Conservation (phyloP, 2,888 invertebrate species). For the Augiades crinisus region DNA sequence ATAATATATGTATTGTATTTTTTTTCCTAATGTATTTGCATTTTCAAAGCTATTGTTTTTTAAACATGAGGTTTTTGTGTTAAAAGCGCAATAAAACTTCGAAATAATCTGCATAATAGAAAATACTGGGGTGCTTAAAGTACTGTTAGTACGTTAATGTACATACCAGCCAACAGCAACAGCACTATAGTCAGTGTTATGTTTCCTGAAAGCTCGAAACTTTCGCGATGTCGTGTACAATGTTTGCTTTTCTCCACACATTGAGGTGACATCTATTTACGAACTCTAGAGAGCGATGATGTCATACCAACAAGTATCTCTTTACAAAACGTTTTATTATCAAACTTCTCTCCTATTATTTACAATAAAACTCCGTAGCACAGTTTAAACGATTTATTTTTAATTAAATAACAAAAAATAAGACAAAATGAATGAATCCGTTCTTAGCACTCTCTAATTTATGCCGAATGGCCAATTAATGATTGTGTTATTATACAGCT, state of each 20-base stretch:
- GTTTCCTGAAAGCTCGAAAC: background rate
- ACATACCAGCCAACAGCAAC: too few relatives aligned
- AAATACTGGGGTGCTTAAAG: too few relatives aligned
- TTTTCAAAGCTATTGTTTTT: too few relatives aligned
- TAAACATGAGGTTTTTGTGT: too few relatives aligned
- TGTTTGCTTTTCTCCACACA: background rate
- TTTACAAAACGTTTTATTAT: background rate
- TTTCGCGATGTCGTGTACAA: background rate
- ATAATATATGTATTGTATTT: too few relatives aligned
- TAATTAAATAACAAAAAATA: background rate
- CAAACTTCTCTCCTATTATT: background rate
- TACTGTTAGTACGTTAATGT: too few relatives aligned
- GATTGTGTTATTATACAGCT: background rate
- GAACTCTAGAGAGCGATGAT: background rate
- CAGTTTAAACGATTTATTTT: background rate
- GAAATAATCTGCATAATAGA: too few relatives aligned
- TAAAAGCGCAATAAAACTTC: too few relatives aligned
- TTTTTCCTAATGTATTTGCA: too few relatives aligned
- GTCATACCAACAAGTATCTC: background rate
- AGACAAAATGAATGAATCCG: background rate
- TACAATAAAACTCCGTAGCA: too few relatives aligned
- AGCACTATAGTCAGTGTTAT: too few relatives aligned
- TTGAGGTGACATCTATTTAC: background rate
- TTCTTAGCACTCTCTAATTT: background rate
- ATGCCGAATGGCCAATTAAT: background rate